phyloP scores from a whole-genome alignment of 1,140 invertebrate species.

The Hypothenemus hampei region DNA sequence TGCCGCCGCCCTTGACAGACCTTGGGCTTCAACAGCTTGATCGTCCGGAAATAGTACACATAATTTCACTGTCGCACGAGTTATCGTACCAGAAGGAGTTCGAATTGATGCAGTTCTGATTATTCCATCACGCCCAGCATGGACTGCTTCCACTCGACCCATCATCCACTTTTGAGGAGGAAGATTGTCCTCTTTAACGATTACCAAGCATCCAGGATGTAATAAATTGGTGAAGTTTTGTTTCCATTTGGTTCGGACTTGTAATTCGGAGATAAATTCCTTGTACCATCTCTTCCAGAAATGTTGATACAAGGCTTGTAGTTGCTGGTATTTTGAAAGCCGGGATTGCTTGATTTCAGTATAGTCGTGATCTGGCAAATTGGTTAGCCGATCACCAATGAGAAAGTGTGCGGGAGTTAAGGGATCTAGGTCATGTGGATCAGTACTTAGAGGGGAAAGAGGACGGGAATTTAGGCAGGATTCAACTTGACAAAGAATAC shows the following conservation, averaged over 20 bases:
- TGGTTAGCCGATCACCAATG: slow-evolving; percentile 26
- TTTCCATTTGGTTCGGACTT: slow-evolving; percentile 31
- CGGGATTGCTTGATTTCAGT: neutral
- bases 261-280: slow-evolving; percentile 32
- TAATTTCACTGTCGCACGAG: slow-evolving; percentile 16
- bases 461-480: slow-evolving; percentile 31
- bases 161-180: slow-evolving; percentile 35
- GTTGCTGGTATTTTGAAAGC: slow-evolving; percentile 8
- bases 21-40: neutral
- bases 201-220: slow-evolving; percentile 37
- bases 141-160: slow-evolving; percentile 41
- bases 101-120: slow-evolving; percentile 38
- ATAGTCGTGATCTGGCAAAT: slow-evolving; percentile 2
- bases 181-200: slow-evolving; percentile 34
- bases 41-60: slow-evolving; percentile 21
- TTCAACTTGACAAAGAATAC: slow-evolving; percentile 23
- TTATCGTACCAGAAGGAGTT: slow-evolving; percentile 24
- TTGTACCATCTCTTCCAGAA: slow-evolving; percentile 37
- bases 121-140: slow-evolving; percentile 39
- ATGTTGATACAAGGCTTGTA: slow-evolving; percentile 21
- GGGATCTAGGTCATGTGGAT: slow-evolving; percentile 28
- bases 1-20: neutral
- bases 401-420: slow-evolving; percentile 31
- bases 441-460: slow-evolving; percentile 20
- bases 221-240: slow-evolving; percentile 9